A percentile compares a stretch with the other conserved stretches of the same genome.
Evolutionary conservation across 2,113 vertebrate species (phyloP).

Genomic region (Heloderma charlesbogerti): DNA sequence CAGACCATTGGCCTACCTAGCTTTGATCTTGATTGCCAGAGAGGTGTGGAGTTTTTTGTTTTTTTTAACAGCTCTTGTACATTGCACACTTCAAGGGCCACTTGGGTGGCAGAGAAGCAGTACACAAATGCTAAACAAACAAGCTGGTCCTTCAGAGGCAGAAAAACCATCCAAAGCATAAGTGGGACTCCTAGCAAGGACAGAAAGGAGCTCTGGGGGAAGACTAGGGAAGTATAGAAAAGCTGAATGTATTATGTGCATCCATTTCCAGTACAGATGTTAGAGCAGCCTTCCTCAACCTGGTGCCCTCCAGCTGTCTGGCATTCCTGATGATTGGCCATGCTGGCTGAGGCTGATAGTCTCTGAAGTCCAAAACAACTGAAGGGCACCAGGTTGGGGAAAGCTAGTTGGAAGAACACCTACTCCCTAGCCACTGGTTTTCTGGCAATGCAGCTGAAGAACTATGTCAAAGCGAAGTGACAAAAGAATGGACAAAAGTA

Average conservation of each 20-base stretch:
- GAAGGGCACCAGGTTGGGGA: too few species aligned
- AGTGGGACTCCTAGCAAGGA: neutral
- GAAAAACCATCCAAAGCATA: neutral
- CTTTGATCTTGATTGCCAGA: neutral
- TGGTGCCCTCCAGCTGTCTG: too few species aligned
- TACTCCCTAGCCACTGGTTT: neutral
- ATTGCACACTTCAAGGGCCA: neutral
- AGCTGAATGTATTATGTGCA: neutral
- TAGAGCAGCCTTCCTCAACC: neutral
- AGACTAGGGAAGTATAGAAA: neutral
- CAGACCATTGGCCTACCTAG: neutral
- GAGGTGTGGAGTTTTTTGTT: neutral
- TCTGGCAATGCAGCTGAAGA: neutral
- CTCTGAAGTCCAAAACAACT: too few species aligned
- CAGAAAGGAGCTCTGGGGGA: neutral
- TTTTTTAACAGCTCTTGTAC: neutral
- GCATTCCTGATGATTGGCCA: too few species aligned
- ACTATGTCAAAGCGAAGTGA: neutral
- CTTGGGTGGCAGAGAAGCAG: neutral
- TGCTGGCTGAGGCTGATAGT: too few species aligned
- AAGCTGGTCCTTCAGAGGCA: neutral
- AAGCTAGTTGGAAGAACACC: too few species aligned
- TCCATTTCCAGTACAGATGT: neutral
- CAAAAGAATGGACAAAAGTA: neutral
- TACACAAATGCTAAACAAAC: neutral